A percentile compares a stretch with the other conserved stretches of the same genome.
Conservation (phyloP, 2,888 invertebrate species). For the Trichogramma dendrolimi region DNA sequence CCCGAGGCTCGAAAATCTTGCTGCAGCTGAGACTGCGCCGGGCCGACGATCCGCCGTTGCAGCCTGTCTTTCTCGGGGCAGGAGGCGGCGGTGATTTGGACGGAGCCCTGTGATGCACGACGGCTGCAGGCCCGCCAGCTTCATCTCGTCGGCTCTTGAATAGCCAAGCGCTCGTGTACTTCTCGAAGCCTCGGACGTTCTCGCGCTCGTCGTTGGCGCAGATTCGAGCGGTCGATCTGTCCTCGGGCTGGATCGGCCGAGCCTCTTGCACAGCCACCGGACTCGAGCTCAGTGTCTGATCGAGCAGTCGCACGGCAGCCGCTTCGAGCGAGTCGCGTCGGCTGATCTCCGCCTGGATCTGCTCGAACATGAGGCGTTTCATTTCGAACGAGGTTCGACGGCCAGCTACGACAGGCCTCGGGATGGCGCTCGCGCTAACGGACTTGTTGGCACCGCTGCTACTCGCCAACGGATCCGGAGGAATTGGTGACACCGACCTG, state of each 20-base stretch:
- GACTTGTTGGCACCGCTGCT: background rate
- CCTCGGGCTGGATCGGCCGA: background rate
- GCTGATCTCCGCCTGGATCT: conserved; percentile 10
- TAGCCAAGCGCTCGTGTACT: conserved; percentile 18
- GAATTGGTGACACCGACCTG: background rate
- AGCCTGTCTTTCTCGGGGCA: background rate
- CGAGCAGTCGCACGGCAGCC: conserved; percentile 37
- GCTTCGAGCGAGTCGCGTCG: conserved; percentile 43
- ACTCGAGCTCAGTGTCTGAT: conserved; percentile 27
- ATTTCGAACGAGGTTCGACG: conserved; percentile 27
- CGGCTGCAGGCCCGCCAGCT: background rate
- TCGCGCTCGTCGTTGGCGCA: too few relatives aligned
- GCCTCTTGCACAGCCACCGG: conserved; percentile 30
- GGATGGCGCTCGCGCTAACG: background rate
- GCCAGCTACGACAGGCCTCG: conserved; percentile 8
- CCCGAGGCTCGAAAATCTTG: conserved; percentile 20
- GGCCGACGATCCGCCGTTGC: background rate
- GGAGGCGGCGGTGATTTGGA: too few relatives aligned
- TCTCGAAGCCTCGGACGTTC: conserved; percentile 11
- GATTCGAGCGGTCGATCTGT: too few relatives aligned
- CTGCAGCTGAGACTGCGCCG: background rate
- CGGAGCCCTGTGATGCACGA: too few relatives aligned
- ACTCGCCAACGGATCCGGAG: background rate
- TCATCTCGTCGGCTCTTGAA: conserved; percentile 2
- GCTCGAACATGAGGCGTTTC: conserved; percentile 23